Evolutionary conservation across 2,113 vertebrate genomes (phyloP), one percentile per base, ranked within the genome.

Genomic region (Leptocoma aspasia): DNA sequence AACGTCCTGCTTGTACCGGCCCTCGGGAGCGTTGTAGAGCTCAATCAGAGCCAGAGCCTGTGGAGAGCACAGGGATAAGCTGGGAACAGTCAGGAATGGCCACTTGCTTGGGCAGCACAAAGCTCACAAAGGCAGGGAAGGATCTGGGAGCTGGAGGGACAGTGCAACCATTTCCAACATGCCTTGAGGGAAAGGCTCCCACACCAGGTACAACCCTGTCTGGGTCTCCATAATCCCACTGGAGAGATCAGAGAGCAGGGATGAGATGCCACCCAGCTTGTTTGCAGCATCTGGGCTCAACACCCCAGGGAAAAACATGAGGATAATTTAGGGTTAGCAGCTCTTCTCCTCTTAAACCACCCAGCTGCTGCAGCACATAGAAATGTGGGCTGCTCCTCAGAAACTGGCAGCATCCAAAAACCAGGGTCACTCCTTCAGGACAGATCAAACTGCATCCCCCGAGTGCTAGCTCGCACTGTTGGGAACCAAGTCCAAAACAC

Each of bases 1-100:
- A 31, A 99, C 99, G 8, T 99, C 99, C 96, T 99, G 99, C 94
- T 99, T 99, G 97, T 99, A 99, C 35, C 99, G 99, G 47, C 99
- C 99, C 94, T 99, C 99, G 5, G 99, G 99, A 60, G 99, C 99
- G 4, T 99, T 99, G 96, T 99, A 99, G 89, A 99, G 98, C 95
- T 99, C 99, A 54, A 99, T 99, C 97, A 99, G 97, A 79, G 99
- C 99, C 98, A 99, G 97, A 68, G 99, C 99, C 99, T 99, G 66
- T 44, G 53, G 83, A 86, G 50, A 95, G 11, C n/a, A 95, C 39
- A 80, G 73, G 70, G 41, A 47, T 6, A 26, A 87, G 47, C 41
- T 54, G n/a, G 64, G 11, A 45, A 47, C 30, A 45, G 39, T 2
- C 53, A 82, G 80, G 42, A 54, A 83, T 3, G 15, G 56, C 50